Percentiles rank a stretch among this genome's conserved stretches.
phyloP scores from a whole-genome alignment of 2,888 invertebrate species.

The Tricholauxania praeusta region DNA sequence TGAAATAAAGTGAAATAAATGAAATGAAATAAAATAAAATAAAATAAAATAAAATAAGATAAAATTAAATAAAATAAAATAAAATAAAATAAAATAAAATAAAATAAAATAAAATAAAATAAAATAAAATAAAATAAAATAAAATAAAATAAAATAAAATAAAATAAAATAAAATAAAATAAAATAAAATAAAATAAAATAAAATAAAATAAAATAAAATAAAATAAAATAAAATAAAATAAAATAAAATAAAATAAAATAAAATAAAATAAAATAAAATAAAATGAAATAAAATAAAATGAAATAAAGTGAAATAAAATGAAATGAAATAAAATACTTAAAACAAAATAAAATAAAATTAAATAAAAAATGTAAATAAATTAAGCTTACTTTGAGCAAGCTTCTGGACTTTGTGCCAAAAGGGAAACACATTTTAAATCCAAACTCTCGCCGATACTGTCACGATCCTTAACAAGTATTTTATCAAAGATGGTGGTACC shows the following conservation, averaged over 20 bases:
- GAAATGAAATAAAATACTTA: not conserved
- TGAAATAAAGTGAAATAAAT: too few species aligned
- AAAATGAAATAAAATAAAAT: not conserved
- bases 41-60: too few species aligned
- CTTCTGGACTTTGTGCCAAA: constrained; percentile 68
- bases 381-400: constrained; percentile 63
- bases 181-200: not conserved
- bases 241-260: not conserved
- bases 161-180: too few species aligned
- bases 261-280: not conserved
- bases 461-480: constrained; percentile 82
- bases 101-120: too few species aligned
- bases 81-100: too few species aligned
- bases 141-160: too few species aligned
- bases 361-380: too few species aligned
- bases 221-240: not conserved
- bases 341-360: not conserved
- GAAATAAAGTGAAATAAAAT: not conserved
- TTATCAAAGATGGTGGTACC: constrained; percentile 80
- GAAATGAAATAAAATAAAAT: too few species aligned
- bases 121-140: too few species aligned
- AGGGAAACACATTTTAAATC: constrained; percentile 75
- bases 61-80: too few species aligned
- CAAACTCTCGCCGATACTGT: constrained; percentile 83
- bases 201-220: not conserved